A percentile compares a stretch with the other conserved stretches of the same genome.
These are phyloP conservation scores for Siderastrea siderea DNA, from an alignment of 92 coral and sea anemone genomes.

Conservation along the genomic window DNA sequence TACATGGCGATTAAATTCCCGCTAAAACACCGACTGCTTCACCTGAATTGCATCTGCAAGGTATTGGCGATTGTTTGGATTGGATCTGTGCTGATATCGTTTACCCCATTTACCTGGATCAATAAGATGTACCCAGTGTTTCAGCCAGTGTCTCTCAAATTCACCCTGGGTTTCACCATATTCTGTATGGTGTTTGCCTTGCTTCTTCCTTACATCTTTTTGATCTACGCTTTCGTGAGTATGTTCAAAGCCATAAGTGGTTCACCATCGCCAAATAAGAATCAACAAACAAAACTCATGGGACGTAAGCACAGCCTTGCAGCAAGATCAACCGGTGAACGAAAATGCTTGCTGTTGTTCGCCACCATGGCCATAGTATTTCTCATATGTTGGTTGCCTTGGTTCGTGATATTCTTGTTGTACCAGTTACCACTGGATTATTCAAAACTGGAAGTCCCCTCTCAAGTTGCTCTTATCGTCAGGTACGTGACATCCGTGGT, in stretches of 20 bases:
- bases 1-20: slow-evolving; percentile 53
- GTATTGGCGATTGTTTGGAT: slow-evolving; percentile 28
- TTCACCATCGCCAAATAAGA: not conserved
- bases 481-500: slow-evolving; percentile 56
- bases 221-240: slow-evolving; percentile 15
- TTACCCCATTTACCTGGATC: slow-evolving; percentile 31
- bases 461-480: slow-evolving; percentile 34
- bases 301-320: not conserved
- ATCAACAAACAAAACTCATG: not conserved
- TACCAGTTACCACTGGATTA: not conserved
- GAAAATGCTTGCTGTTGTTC: slow-evolving; percentile 17
- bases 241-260: slow-evolving; percentile 21
- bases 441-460: not conserved
- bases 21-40: slow-evolving; percentile 28
- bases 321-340: slow-evolving; percentile 1
- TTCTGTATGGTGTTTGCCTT: slow-evolving; percentile 31
- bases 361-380: slow-evolving; percentile 32
- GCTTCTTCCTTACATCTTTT: slow-evolving; percentile 31
- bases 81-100: slow-evolving; percentile 9
- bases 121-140: slow-evolving; percentile 14
- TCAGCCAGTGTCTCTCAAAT: slow-evolving; percentile 18
- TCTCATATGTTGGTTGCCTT: slow-evolving; percentile 48
- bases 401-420: slow-evolving; percentile 24
- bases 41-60: not conserved
- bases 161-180: not conserved